Base-by-base conservation (phyloP, 2,888 invertebrate species). In the Epinotia brunnichana region DNA sequence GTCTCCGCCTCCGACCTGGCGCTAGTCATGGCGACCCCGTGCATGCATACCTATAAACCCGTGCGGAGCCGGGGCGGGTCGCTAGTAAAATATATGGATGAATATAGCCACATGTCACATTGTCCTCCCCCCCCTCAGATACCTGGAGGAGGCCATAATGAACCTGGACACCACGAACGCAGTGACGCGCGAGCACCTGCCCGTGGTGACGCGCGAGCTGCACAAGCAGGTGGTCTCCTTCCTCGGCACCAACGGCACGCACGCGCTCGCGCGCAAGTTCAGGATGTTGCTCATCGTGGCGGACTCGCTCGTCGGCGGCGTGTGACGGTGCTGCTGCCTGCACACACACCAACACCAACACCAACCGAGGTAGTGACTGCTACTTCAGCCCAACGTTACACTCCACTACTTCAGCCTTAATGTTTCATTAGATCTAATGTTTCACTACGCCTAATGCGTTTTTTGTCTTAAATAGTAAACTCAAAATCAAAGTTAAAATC, bases 21-120 rank as follows among this genome's bases (percentile, higher is more conserved):
- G 79, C 94, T 98, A 74, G 97, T 99, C 67, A 96, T 98, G 86
- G 96, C n/a, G n/a, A n/a, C n/a, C n/a, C n/a, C n/a, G n/a, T n/a
- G n/a, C n/a, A n/a, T n/a, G n/a, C n/a, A n/a, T n/a, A n/a, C n/a
- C n/a, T n/a, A n/a, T n/a, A n/a, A n/a, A n/a, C n/a, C n/a, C n/a
- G n/a, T n/a, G n/a, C n/a, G n/a, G n/a, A n/a, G n/a, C n/a, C n/a
- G n/a, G n/a, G n/a, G n/a, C n/a, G n/a, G n/a, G n/a, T n/a, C n/a
- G n/a, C n/a, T n/a, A n/a, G n/a, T n/a, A n/a, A n/a, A n/a, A n/a
- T n/a, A n/a, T n/a, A n/a, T n/a, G n/a, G n/a, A n/a, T n/a, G n/a
- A n/a, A n/a, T n/a, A n/a, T n/a, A n/a, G n/a, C n/a, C n/a, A n/a
- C n/a, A n/a, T n/a, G n/a, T n/a, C n/a, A n/a, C n/a, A n/a, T n/a